Percentiles rank a stretch among this genome's conserved stretches.
These are phyloP conservation scores for Tokudaia muenninki DNA, from an alignment of 2,797 vertebrate genomes.

Conservation along the genomic window DNA sequence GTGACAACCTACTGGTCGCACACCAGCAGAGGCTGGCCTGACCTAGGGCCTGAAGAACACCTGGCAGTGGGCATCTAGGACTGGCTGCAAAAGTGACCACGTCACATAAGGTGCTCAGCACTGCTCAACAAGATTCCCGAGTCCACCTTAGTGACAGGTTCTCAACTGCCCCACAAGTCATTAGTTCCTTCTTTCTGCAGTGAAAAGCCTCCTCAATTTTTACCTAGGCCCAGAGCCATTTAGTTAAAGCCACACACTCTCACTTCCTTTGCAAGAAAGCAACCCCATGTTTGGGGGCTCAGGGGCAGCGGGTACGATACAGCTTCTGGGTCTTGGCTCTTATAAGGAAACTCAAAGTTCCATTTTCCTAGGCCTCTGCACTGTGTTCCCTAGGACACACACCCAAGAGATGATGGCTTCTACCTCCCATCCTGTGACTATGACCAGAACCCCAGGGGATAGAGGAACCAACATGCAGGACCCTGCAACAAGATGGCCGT, in stretches of 20 bases:
- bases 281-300: not conserved
- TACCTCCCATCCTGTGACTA: not conserved
- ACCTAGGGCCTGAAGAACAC: not conserved
- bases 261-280: not conserved
- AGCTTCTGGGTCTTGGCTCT: not conserved
- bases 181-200: not conserved
- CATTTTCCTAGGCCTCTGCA: not conserved
- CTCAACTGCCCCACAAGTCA: not conserved
- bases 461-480: not conserved
- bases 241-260: not conserved
- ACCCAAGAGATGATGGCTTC: not conserved
- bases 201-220: not conserved
- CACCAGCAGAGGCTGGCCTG: fast-evolving
- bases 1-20: not conserved
- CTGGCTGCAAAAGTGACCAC: not conserved
- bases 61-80: not conserved
- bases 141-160: not conserved
- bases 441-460: not conserved
- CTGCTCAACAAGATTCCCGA: not conserved
- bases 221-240: not conserved
- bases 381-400: not conserved
- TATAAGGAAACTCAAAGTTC: not conserved
- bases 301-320: too few species aligned
- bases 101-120: not conserved
- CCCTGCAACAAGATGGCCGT: not conserved